phyloP scores from a whole-genome alignment of 2,888 invertebrate species.

The Macrosoma leucophasiata region DNA sequence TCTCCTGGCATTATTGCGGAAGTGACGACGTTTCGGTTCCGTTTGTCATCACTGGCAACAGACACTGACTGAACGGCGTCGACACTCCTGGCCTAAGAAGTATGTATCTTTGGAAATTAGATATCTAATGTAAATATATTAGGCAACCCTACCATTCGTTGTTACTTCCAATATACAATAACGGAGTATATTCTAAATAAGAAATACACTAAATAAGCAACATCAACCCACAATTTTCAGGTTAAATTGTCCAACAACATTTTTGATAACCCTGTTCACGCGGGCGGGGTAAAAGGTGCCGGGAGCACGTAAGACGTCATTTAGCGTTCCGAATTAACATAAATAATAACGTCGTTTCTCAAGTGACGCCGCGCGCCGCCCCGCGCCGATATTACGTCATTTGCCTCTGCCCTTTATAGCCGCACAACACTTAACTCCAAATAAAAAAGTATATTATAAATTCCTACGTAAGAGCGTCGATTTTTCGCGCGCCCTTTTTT shows the following conservation, averaged over 20 bases:
- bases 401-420: constrained; percentile 61
- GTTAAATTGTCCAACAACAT: no score
- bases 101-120: no score
- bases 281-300: constrained; percentile 41
- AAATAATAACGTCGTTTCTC: constrained; percentile 73
- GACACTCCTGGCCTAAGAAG: constrained; percentile 21
- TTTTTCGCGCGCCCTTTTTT: constrained; percentile 33
- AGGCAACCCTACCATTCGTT: not conserved
- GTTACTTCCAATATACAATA: not conserved
- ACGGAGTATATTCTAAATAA: no score
- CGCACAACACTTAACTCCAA: constrained; percentile 59
- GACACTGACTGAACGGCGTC: no score
- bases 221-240: no score
- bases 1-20: no score
- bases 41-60: no score
- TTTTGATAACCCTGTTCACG: constrained; percentile 34
- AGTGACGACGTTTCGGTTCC: no score
- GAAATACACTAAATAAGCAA: no score
- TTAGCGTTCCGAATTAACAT: constrained; percentile 70
- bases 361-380: constrained; percentile 31
- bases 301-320: constrained; percentile 67
- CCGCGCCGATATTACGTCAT: constrained; percentile 57
- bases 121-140: no score
- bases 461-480: constrained; percentile 40
- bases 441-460: constrained; percentile 67